A percentile compares a stretch with the other conserved stretches of the same genome.
phyloP scores from a whole-genome alignment of 2,888 invertebrate species.

The Synergus laeviventris region DNA sequence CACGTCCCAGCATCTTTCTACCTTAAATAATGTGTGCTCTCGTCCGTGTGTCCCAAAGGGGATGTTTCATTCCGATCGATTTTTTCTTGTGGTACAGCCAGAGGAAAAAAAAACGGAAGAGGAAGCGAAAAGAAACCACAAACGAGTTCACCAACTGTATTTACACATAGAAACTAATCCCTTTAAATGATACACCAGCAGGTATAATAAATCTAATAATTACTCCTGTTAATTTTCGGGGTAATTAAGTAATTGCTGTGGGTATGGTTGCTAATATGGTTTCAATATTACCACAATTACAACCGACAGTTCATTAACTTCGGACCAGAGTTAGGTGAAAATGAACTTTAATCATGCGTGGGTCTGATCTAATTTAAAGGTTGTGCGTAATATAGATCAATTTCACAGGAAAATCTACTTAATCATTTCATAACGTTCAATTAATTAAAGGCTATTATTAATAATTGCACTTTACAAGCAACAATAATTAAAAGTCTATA shows the following conservation, averaged over 20 bases:
- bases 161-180: neutral
- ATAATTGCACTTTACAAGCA: neutral
- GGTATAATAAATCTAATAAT: neutral
- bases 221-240: slow-evolving; percentile 26
- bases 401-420: neutral
- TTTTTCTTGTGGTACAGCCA: slow-evolving; percentile 7
- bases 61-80: slow-evolving; percentile 36
- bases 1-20: slow-evolving; percentile 20
- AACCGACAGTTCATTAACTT: slow-evolving; percentile 5
- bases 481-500: neutral
- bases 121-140: slow-evolving; percentile 14
- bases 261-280: neutral
- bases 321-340: neutral
- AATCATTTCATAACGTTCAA: neutral
- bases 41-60: slow-evolving; percentile 20
- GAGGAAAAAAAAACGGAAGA: slow-evolving; percentile 5
- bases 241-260: slow-evolving; percentile 19
- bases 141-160: slow-evolving; percentile 17
- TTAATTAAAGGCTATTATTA: neutral
- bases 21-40: slow-evolving; percentile 29
- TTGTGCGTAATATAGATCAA: neutral
- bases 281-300: slow-evolving; percentile 23
- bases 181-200: neutral
- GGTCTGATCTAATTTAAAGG: slow-evolving; percentile 10
- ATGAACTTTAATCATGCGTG: slow-evolving; percentile 7